Percentiles rank a stretch among this genome's conserved stretches.
Evolutionary conservation across 2,888 invertebrate species (phyloP).

Genomic region (Eupelmus urozonus): DNA sequence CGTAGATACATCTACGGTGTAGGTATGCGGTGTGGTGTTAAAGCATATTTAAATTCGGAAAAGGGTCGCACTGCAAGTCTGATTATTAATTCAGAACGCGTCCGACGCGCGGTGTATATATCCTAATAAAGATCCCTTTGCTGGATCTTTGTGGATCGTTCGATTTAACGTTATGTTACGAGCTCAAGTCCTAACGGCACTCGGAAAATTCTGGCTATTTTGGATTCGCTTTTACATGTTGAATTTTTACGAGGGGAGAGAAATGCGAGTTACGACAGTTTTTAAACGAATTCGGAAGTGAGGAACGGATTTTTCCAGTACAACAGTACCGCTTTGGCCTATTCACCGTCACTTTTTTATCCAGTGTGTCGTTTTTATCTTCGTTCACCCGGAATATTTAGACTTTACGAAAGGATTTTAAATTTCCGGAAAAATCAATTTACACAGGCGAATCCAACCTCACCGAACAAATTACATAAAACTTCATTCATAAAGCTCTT

Average conservation of each 20-base stretch:
- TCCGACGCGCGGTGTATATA: background rate
- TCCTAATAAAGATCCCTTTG: slow-evolving; percentile 23
- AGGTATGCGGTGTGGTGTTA: background rate
- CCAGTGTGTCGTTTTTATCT: too few relatives aligned
- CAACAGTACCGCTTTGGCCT: too few relatives aligned
- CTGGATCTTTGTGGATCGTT: background rate
- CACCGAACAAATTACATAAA: too few relatives aligned
- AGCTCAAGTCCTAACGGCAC: background rate
- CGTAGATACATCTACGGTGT: too few relatives aligned
- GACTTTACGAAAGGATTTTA: too few relatives aligned
- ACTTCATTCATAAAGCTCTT: too few relatives aligned
- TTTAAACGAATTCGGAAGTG: background rate
- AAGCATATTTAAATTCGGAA: slow-evolving; percentile 31
- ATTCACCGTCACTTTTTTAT: too few relatives aligned
- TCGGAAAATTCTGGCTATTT: background rate
- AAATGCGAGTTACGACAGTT: background rate
- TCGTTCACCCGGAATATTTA: too few relatives aligned
- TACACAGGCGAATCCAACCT: too few relatives aligned
- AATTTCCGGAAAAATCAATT: too few relatives aligned
- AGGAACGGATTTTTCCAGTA: too few relatives aligned
- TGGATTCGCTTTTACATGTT: background rate
- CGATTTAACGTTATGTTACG: background rate
- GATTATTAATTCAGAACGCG: slow-evolving; percentile 25
- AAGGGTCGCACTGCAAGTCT: background rate
- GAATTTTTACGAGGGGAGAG: background rate